Evolutionary conservation across 2,888 invertebrate genomes (phyloP), one percentile per base, ranked within the genome.

Genomic region (Tetragonisca angustula): DNA sequence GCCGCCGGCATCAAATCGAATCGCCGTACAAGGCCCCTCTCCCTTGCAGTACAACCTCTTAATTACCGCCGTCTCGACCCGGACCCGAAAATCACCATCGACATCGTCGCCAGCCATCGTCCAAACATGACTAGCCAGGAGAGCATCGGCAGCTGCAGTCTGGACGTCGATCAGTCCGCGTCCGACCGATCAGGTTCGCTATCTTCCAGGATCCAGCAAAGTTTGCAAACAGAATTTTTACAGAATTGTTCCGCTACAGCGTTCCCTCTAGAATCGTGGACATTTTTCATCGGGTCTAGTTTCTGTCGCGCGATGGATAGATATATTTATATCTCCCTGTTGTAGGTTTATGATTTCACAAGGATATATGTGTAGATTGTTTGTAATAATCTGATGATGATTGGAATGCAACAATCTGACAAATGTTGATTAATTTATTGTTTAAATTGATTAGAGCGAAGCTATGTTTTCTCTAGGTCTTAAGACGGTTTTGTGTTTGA

Each of bases 81-180:
- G 52, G 94, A 94, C 13, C 78, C 82, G 15, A 82, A 84, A 52
- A 83, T 80, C 73, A 43, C 78, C 54, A 81, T 27, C 80, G 36
- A 59, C 87, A 64, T 76, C 81, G 81, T 67, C 79, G 43, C 73
- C 72, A 74, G 80, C 15, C 83, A 83, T 32, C 91, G 88, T 84
- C 90, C 90, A 21, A 93, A 92, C 90, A 94, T 94, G 94, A 94
- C 94, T 79, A 94, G 94, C 90, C 94, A 94, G 95, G 98, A 98
- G 95, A 98, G 98, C 79, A 98, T 98, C 92, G 98, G 98, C 91
- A 97, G 97, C 95, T 98, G 98, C 95, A 98, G 98, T 90, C 95
- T 98, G 92, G 98, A 98, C 95, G 97, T 97, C 94, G 97, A 98
- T 93, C 97, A 97, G 64, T 94, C 94, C 79, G 93, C 93, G 75